Evolutionary conservation across 2,113 vertebrate species (phyloP), one percentile per base, ranked within the genome.

Genomic region (Speoplatyrhinus poulsoni): DNA sequence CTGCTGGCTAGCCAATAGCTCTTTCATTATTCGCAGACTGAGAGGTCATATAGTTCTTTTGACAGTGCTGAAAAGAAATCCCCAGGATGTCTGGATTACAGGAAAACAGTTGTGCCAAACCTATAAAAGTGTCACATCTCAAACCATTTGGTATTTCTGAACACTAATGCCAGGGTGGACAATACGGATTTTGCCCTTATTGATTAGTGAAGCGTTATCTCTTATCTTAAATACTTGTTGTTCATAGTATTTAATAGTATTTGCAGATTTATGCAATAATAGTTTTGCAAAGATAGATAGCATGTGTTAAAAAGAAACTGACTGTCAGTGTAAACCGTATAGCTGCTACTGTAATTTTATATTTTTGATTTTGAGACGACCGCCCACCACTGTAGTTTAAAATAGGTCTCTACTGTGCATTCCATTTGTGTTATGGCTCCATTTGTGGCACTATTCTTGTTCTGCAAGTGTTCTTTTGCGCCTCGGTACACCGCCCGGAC

Each of bases 401-500:
- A 67, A 53, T 52, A 19, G 48, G 59, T 41, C 62, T 61, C 46
- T 64, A 60, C 46, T 17, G 9, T 12, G 19, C 63, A 70, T 70
- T 81, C 63, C 61, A 9, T 13, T 11, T 2, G 48, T 16, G 32
- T 49, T 46, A 52, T 47, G 57, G 60, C 26, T 60, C 48, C 57
- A 69, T 60, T 48, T 47, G 58, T 77, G 64, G 67, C 65, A 48
- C 52, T 65, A 7, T 59, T 72, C 58, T 50, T 69, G 46, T 60
- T 62, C 62, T 73, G 47, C 70, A 73, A 73, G 59, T 68, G 73
- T 69, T 73, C 56, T 74, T 67, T 41, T 63, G 61, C 52, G 48
- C 58, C 46, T 46, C 56, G 50, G 19, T 15, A 46, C 46, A 16
- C 56, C 46, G 36, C 47, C 48, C 26, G 49, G 46, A 67, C 59